Percentiles rank a stretch among this genome's conserved stretches.
These are phyloP conservation scores for Drosophila kambysellisi DNA, from an alignment of 2,888 invertebrate genomes.

Conservation along the genomic window DNA sequence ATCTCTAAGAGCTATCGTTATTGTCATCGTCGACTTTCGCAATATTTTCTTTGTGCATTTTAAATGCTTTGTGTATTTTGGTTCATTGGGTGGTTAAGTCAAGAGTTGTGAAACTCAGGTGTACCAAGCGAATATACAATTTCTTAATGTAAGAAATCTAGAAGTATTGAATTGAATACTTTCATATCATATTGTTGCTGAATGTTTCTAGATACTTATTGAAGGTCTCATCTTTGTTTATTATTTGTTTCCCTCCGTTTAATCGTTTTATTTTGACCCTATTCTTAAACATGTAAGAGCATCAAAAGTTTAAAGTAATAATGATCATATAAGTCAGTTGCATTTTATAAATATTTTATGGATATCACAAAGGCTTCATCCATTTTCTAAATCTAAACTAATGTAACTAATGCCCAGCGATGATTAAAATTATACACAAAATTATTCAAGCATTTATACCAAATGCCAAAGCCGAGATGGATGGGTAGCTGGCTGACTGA, in stretches of 20 bases:
- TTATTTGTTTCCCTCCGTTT: background rate
- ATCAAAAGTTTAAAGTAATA: background rate
- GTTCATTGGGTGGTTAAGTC: constrained; percentile 57
- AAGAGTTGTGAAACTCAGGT: constrained; percentile 8
- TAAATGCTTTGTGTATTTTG: constrained; percentile 62
- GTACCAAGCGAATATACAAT: background rate
- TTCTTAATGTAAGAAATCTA: background rate
- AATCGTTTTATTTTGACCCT: background rate
- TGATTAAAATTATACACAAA: constrained; percentile 65
- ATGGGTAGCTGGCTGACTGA: constrained; percentile 38
- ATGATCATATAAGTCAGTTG: background rate
- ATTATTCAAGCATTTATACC: constrained; percentile 77
- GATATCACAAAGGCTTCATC: constrained; percentile 44
- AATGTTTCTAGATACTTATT: background rate
- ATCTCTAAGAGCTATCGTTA: constrained; percentile 20
- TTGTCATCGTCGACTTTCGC: constrained; percentile 44
- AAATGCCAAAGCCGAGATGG: constrained; percentile 78
- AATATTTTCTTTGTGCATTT: constrained; percentile 71
- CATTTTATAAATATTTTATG: background rate
- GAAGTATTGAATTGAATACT: background rate
- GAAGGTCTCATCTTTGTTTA: background rate
- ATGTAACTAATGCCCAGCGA: constrained; percentile 64
- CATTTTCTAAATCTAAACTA: constrained; percentile 56
- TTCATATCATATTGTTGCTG: background rate
- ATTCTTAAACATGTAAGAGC: background rate